These are phyloP conservation scores for Panulirus ornatus DNA, from an alignment of 1,140 invertebrate genomes.

Conservation along the genomic window DNA sequence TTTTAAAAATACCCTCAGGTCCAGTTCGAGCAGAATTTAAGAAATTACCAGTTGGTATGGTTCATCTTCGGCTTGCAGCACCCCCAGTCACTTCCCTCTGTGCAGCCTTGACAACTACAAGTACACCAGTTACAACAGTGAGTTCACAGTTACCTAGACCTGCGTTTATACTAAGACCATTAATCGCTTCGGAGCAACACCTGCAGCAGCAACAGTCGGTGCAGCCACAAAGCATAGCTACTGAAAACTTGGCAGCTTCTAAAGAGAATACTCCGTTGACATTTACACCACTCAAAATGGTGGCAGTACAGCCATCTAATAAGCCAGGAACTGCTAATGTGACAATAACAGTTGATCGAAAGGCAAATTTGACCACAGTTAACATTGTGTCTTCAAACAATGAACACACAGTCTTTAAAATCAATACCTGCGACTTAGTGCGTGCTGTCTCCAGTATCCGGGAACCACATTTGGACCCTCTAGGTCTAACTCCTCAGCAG, in stretches of 20 bases:
- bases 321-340: conserved; percentile 71
- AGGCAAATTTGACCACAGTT: conserved; percentile 71
- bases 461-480: conserved; percentile 68
- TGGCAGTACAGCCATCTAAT: conserved; percentile 47
- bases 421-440: conserved; percentile 72
- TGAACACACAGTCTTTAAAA: conserved; percentile 74
- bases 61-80: conserved; percentile 41
- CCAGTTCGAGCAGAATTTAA: conserved; percentile 36
- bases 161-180: conserved; percentile 51
- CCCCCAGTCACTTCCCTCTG: neutral
- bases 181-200: conserved; percentile 44
- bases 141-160: conserved; percentile 48
- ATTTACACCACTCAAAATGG: conserved; percentile 58
- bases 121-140: conserved; percentile 7
- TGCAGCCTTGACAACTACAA: conserved; percentile 4
- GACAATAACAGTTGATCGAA: conserved; percentile 72
- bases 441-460: conserved; percentile 73
- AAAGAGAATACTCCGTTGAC: conserved; percentile 57
- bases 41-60: conserved; percentile 55
- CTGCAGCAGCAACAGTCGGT: conserved; percentile 18
- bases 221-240: conserved; percentile 31
- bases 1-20: conserved; percentile 61
- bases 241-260: conserved; percentile 21
- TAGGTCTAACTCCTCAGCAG: conserved; percentile 71
- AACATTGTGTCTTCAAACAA: conserved; percentile 73